phyloP scores from a whole-genome alignment of 2,113 vertebrate species.

The Ailurus styani region DNA sequence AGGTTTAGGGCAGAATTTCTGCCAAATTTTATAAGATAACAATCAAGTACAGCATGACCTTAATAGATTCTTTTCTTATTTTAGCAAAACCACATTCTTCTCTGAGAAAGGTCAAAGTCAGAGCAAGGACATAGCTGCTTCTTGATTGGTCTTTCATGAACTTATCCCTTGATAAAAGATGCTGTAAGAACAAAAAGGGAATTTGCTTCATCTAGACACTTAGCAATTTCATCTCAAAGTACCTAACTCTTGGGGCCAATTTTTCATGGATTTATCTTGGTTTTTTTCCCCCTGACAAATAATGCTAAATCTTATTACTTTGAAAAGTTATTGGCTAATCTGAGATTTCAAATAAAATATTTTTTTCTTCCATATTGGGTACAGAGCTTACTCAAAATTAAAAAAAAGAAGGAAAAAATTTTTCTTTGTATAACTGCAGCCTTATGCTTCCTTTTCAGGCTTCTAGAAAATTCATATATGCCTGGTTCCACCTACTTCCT shows the following conservation, averaged over 20 bases:
- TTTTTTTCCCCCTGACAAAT: background rate
- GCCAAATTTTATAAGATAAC: background rate
- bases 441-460: background rate
- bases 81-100: constrained; percentile 43
- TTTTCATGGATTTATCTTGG: background rate
- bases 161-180: background rate
- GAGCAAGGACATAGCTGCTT: background rate
- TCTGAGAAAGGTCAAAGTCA: constrained; percentile 31
- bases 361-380: background rate
- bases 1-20: background rate
- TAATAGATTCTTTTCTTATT: constrained; percentile 15
- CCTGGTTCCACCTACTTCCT: background rate
- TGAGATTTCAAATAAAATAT: background rate
- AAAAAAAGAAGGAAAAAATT: too few relatives aligned
- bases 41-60: background rate
- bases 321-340: constrained; percentile 20
- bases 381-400: background rate
- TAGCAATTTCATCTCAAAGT: background rate
- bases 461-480: background rate
- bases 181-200: background rate
- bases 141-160: background rate
- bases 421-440: background rate
- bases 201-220: background rate
- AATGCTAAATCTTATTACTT: background rate
- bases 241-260: background rate